Evolutionary conservation across 2,888 invertebrate species (phyloP).

Genomic region (Lycophotia porphyrea): DNA sequence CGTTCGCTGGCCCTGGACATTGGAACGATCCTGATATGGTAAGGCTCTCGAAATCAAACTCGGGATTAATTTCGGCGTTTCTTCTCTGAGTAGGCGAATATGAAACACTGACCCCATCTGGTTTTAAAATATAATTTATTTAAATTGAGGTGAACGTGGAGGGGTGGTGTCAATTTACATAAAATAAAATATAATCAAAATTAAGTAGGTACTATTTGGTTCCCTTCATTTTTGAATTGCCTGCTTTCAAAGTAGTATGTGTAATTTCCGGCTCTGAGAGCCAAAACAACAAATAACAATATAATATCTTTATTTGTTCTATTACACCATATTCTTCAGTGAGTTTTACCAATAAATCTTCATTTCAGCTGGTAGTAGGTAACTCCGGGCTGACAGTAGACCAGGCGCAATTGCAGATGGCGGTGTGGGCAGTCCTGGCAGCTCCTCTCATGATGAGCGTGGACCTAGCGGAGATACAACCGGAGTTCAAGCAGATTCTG

Average conservation of each 20-base stretch:
- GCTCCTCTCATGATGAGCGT: constrained; percentile 92
- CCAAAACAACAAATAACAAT: not conserved
- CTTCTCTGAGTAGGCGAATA: not conserved
- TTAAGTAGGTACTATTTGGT: not conserved
- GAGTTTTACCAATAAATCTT: not conserved
- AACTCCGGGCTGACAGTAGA: constrained; percentile 90
- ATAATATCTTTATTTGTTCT: not conserved
- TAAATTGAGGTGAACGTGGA: too few relatives aligned
- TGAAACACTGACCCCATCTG: too few relatives aligned
- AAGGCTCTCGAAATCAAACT: too few relatives aligned
- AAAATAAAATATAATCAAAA: too few relatives aligned
- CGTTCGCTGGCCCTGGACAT: constrained; percentile 92
- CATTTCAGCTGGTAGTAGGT: constrained; percentile 88
- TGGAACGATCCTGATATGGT: constrained; percentile 94
- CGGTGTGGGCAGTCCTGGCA: constrained; percentile 92
- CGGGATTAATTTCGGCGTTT: too few relatives aligned
- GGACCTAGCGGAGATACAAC: constrained; percentile 89
- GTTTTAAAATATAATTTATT: too few relatives aligned
- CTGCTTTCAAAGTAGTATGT: too few relatives aligned
- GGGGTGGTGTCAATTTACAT: too few relatives aligned
- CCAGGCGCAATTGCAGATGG: constrained; percentile 92
- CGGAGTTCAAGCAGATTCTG: constrained; percentile 90
- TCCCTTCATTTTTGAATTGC: not conserved
- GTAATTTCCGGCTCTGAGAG: not conserved
- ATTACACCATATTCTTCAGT: not conserved